These are phyloP conservation scores for Florisuga fusca DNA, from an alignment of 2,797 vertebrate species.

Conservation along the genomic window DNA sequence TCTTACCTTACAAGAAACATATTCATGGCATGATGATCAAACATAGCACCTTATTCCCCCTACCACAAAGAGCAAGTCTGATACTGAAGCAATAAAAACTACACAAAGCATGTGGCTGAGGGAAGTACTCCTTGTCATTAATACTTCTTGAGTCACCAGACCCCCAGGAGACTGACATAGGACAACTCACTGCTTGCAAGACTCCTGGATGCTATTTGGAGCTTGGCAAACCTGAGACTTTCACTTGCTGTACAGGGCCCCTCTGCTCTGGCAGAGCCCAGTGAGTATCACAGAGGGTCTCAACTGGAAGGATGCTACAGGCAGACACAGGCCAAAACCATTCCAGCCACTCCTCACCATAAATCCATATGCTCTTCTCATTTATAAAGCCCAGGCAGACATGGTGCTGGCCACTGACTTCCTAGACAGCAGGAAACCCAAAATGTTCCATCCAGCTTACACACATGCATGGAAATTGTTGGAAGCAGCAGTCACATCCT, in stretches of 20 bases:
- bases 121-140: background rate
- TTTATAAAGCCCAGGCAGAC: background rate
- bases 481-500: background rate
- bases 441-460: background rate
- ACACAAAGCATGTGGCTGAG: background rate
- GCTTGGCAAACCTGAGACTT: background rate
- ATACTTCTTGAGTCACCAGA: background rate
- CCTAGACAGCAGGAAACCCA: background rate
- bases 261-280: background rate
- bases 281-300: background rate
- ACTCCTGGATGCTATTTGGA: background rate
- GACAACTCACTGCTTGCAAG: background rate
- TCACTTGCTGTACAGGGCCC: background rate
- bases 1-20: background rate
- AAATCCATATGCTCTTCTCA: background rate
- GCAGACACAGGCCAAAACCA: background rate
- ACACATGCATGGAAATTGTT: background rate
- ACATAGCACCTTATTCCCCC: background rate
- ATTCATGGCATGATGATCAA: background rate
- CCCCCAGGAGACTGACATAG: background rate
- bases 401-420: background rate
- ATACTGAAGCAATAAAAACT: background rate
- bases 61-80: background rate
- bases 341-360: background rate
- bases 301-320: accelerated